A percentile compares a stretch with the other conserved stretches of the same genome.
These are phyloP conservation scores for Trachythela sp. DNA, from an alignment of 64 coral and sea anemone genomes.

Conservation along the genomic window DNA sequence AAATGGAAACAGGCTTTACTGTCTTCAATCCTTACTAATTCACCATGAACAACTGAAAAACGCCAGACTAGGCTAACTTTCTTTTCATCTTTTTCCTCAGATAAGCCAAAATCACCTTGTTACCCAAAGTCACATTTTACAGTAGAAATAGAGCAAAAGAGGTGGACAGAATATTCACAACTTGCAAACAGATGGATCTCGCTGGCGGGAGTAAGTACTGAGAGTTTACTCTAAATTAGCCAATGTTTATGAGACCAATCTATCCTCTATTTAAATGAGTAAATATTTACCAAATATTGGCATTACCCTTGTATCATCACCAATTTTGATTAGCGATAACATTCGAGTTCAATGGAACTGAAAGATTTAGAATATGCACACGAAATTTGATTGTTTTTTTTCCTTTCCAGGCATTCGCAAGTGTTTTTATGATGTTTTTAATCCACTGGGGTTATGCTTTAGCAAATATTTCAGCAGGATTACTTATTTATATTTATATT, in stretches of 20 bases:
- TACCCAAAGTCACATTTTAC: conserved; percentile 32
- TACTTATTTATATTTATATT: conserved; percentile 94
- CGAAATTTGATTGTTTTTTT: no score
- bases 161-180: conserved; percentile 78
- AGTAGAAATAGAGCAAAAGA: conserved; percentile 87
- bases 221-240: neutral
- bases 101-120: conserved; percentile 10
- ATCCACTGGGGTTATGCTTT: conserved; percentile 99
- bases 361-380: no score
- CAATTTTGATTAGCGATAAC: no score
- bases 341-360: no score
- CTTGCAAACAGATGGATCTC: conserved; percentile 88
- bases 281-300: no score
- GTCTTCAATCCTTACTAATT: no score
- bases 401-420: conserved; percentile 65
- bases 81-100: neutral
- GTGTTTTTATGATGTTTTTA: conserved; percentile 97
- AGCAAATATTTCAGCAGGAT: conserved; percentile 80
- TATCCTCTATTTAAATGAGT: no score
- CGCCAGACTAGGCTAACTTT: no score
- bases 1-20: no score
- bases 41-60: no score
- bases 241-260: neutral
- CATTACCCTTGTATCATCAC: no score
- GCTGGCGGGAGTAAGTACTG: conserved; percentile 78